phyloP scores from a whole-genome alignment of 2,888 invertebrate species.

The Lycia hirtaria region DNA sequence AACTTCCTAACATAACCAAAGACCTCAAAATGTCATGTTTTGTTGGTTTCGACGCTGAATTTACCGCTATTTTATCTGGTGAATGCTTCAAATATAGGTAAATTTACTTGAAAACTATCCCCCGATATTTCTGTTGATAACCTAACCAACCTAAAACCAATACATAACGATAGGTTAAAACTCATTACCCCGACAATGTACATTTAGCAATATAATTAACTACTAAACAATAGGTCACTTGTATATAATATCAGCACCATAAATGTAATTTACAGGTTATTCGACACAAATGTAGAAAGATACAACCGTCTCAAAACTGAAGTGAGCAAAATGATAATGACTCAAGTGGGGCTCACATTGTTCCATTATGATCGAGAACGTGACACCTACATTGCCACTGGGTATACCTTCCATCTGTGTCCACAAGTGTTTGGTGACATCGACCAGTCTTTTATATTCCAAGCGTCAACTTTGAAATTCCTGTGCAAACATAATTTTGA shows the following conservation, averaged over 20 bases:
- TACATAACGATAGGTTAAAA: too few species aligned
- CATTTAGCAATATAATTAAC: too few species aligned
- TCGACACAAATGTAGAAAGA: conserved; percentile 72
- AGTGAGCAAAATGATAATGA: conserved; percentile 82
- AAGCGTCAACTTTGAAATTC: conserved; percentile 88
- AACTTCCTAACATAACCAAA: conserved; percentile 83
- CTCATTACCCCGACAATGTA: too few species aligned
- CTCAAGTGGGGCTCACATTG: conserved; percentile 89
- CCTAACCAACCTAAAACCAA: too few species aligned
- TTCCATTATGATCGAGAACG: conserved; percentile 85
- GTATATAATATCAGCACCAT: not conserved
- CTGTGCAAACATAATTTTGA: conserved; percentile 87
- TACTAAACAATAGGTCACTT: too few species aligned
- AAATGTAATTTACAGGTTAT: conserved; percentile 57
- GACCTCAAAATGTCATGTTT: conserved; percentile 86
- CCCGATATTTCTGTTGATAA: too few species aligned
- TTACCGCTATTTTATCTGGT: conserved; percentile 84
- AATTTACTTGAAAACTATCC: too few species aligned
- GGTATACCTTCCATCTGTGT: conserved; percentile 89
- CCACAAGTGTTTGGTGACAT: conserved; percentile 87
- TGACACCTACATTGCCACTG: conserved; percentile 86
- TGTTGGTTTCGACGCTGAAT: conserved; percentile 90
- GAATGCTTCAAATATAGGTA: conserved; percentile 83
- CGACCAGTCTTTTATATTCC: conserved; percentile 86
- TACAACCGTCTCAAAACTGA: conserved; percentile 68